Base-by-base conservation (phyloP, 2,113 vertebrate species). In the Microcebus murinus region DNA sequence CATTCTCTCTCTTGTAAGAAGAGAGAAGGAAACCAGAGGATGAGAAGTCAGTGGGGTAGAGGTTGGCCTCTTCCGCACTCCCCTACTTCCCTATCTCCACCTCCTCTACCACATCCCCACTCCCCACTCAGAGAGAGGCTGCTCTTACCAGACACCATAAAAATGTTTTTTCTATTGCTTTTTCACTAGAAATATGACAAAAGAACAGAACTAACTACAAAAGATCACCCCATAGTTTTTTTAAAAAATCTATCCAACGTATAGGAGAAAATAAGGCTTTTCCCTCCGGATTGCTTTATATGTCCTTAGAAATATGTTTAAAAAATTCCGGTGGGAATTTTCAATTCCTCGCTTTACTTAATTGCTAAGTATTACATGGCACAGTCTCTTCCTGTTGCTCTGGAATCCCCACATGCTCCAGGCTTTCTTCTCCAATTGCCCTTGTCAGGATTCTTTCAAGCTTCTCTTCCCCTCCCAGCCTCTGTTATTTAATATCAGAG, bases 81-180 rank as follows among this genome's bases (percentile, higher is more conserved):
- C 50, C 6, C 39, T 57, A 0, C 25, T 34, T 34, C 2, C 39
- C 57, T 0, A 0, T 3, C 25, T 57, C 18, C 15, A 11, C 10
- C 18, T 80, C n/a, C 1, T 20, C 6, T 14, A 52, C 18, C 29
- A 55, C 45, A 4, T 29, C 12, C 65, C 27, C 80, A 63, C 25
- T 36, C n/a, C 15, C 27, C 39, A 6, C 34, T 34, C 55, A 73
- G 17, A 65, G 39, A 77, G 34, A 71, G 6, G 20, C 23, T 65
- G 3, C 31, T 29, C 15, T 42, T 39, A 61, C 5, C 14, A 85
- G 31, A 48, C 13, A 73, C 3, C 14, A 48, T 34, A 34, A 1
- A 34, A 42, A 6, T 42, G 5, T 42, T 42, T 42, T n/a, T 21
- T 59, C 31, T 73, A 27, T 45, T 73, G 15, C 21, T 74, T 79